Conservation (phyloP, 2,888 invertebrate species). For the Neelides folsomi region DNA sequence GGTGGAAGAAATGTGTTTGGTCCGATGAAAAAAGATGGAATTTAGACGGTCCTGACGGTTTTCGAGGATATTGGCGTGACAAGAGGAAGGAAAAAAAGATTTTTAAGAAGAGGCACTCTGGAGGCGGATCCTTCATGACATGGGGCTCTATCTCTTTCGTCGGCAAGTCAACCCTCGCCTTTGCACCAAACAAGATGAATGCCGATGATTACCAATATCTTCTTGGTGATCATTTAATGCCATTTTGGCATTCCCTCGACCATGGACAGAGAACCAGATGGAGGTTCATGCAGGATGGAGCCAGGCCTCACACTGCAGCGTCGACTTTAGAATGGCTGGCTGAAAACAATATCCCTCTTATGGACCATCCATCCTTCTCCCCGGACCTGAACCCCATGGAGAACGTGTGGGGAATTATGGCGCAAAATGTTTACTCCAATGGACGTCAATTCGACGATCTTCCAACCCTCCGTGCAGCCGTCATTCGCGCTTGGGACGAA, state of each 20-base stretch:
- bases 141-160: neutral
- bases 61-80: conserved; percentile 1
- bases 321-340: too few species aligned
- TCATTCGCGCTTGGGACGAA: too few species aligned
- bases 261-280: neutral
- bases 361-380: too few species aligned
- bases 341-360: too few species aligned
- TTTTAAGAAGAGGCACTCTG: neutral
- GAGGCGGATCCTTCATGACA: conserved; percentile 1
- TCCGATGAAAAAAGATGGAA: neutral
- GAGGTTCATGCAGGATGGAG: too few species aligned
- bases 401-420: too few species aligned
- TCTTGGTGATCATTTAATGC: neutral
- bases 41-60: conserved; percentile 4
- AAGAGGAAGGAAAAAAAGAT: neutral
- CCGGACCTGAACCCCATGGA: too few species aligned
- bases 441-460: too few species aligned
- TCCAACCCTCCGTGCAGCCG: too few species aligned
- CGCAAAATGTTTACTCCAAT: too few species aligned
- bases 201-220: neutral
- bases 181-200: neutral
- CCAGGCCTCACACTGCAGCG: too few species aligned
- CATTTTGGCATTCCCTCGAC: neutral
- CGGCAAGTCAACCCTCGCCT: neutral
- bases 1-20: neutral